These are phyloP conservation scores for Megalops cyprinoides DNA, from an alignment of 2,797 vertebrate species.

Conservation along the genomic window DNA sequence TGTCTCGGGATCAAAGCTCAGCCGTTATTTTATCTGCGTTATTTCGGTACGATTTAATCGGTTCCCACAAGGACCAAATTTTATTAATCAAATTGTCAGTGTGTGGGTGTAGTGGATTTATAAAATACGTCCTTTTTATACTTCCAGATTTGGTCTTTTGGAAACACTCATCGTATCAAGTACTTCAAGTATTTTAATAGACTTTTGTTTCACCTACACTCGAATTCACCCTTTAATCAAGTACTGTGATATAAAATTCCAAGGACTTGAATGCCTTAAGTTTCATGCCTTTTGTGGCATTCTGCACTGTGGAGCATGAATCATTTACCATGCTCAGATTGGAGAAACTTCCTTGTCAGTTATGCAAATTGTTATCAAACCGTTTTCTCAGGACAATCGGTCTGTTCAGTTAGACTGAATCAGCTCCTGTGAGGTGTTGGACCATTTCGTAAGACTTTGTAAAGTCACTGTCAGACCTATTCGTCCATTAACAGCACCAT, in stretches of 20 bases:
- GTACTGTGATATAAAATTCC: neutral
- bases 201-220: neutral
- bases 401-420: neutral
- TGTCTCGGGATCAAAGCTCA: neutral
- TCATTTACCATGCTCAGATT: neutral
- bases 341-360: neutral
- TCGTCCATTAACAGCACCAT: too few species aligned
- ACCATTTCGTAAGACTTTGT: too few species aligned
- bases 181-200: too few species aligned
- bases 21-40: neutral
- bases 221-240: neutral
- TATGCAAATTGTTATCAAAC: neutral
- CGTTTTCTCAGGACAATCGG: neutral
- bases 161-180: too few species aligned
- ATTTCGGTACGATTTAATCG: neutral
- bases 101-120: too few species aligned
- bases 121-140: too few species aligned
- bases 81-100: too few species aligned
- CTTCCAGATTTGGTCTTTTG: too few species aligned
- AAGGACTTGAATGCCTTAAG: neutral
- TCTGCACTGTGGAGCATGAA: neutral
- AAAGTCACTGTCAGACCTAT: too few species aligned
- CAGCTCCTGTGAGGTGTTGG: neutral
- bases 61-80: too few species aligned
- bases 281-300: neutral